These are phyloP conservation scores for Oxyura jamaicensis DNA, from an alignment of 2,113 vertebrate species.

Conservation along the genomic window DNA sequence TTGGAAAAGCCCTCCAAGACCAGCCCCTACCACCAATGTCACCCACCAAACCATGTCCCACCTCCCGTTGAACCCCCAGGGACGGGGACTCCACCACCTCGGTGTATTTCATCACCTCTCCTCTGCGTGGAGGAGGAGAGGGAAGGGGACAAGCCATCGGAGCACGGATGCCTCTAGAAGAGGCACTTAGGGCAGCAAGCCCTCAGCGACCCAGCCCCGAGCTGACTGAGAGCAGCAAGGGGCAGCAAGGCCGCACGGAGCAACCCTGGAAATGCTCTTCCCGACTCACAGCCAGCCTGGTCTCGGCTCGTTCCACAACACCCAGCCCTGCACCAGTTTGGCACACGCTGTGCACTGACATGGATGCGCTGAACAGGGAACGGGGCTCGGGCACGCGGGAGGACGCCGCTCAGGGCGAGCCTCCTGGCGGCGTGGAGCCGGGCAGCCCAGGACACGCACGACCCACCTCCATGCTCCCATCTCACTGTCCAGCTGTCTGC, in stretches of 20 bases:
- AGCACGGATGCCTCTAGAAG: no score
- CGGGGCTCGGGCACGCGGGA: fast-evolving
- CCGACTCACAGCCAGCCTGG: neutral
- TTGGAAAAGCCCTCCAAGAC: no score
- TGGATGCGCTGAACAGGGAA: neutral
- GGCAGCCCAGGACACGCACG: neutral
- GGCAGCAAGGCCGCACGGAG: neutral
- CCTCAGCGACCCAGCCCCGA: neutral
- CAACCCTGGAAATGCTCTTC: neutral
- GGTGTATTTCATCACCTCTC: neutral
- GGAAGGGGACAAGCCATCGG: no score
- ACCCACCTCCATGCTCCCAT: neutral
- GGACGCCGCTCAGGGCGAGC: neutral
- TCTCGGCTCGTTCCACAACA: neutral
- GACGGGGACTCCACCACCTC: no score
- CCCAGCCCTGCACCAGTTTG: neutral
- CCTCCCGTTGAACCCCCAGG: no score
- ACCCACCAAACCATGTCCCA: no score
- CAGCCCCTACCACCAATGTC: no score
- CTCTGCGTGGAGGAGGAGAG: neutral
- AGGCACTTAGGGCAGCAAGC: neutral
- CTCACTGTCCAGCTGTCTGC: neutral
- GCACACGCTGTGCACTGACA: neutral
- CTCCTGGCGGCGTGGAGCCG: fast-evolving
- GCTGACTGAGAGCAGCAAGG: neutral